Evolutionary conservation across 92 coral and sea anemone genomes (phyloP), one percentile per base, ranked within the genome.

Genomic region (Scolanthus callimorphus): DNA sequence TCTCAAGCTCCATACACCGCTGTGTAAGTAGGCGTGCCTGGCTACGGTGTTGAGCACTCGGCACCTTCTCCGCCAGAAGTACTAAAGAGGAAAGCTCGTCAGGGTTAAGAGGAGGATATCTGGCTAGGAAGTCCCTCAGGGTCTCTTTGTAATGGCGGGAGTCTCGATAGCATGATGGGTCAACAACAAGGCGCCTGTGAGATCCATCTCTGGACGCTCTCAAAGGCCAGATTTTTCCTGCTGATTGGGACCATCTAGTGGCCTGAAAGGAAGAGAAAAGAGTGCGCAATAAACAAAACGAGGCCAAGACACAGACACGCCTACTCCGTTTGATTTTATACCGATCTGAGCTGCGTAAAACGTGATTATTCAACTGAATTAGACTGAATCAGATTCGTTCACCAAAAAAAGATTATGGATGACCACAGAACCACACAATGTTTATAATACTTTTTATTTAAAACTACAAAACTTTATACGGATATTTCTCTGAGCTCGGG

Each of bases 1-100:
- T 90, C 26, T 74, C 98, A 34, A 88, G 71, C 62, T 92, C 92
- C 24, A 60, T 84, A 47, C 98, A 92, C 20, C 90, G 84, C 55
- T 71, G 69, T 17, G 82, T 69, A 51, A 92, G 59, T 50, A 88
- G 29, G 37, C 82, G 55, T 19, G 94, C 83, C 27, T 57, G 74
- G 74, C 79, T 80, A 34, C 96, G 80, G 10, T 73, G 90, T 12
- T 71, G 74, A 4, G 74, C 49, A 60, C 73, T 73, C 17, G 76
- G 78, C 51, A 75, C 60, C 37, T 67, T 78, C 31, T 72, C 91
- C 29, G 79, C 69, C 44, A 80, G 62, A 1, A 80, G 37, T 54
- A 77, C 64, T 52, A 92, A 74, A n/a, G 62, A 52, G 1, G 70
- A 49, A 17, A 84, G 80, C 48, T 88, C 90, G 58, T 90, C 78